Evolutionary conservation across 2,113 vertebrate species (phyloP).

Genomic region (Mormyrus lacerda): DNA sequence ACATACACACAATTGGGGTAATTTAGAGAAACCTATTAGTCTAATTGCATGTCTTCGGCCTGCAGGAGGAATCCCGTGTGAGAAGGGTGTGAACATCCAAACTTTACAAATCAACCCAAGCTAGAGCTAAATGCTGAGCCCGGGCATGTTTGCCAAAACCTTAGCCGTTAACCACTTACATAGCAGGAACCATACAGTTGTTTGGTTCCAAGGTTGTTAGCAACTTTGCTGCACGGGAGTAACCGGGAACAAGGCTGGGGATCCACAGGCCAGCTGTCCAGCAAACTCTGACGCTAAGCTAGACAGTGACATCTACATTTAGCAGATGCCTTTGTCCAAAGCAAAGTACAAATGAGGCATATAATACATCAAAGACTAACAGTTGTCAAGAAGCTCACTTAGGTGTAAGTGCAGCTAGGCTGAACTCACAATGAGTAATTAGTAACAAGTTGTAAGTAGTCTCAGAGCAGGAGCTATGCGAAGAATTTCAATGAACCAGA

Average conservation of each 20-base stretch:
- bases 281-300: neutral
- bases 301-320: neutral
- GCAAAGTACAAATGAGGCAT: neutral
- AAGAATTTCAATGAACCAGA: neutral
- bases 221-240: neutral
- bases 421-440: neutral
- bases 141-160: neutral
- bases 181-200: neutral
- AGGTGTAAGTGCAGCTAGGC: neutral
- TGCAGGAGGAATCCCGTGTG: neutral
- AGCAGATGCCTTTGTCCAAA: neutral
- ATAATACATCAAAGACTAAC: neutral
- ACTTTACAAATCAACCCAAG: neutral
- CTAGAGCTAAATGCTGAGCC: neutral
- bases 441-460: neutral
- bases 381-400: neutral
- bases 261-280: neutral
- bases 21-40: neutral
- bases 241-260: neutral
- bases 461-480: neutral
- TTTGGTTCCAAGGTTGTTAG: neutral
- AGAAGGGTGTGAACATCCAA: neutral
- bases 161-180: neutral
- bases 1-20: neutral
- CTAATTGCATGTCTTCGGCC: neutral